These are phyloP conservation scores for Tenthredo distinguenda DNA, from an alignment of 2,888 invertebrate species.

Conservation along the genomic window DNA sequence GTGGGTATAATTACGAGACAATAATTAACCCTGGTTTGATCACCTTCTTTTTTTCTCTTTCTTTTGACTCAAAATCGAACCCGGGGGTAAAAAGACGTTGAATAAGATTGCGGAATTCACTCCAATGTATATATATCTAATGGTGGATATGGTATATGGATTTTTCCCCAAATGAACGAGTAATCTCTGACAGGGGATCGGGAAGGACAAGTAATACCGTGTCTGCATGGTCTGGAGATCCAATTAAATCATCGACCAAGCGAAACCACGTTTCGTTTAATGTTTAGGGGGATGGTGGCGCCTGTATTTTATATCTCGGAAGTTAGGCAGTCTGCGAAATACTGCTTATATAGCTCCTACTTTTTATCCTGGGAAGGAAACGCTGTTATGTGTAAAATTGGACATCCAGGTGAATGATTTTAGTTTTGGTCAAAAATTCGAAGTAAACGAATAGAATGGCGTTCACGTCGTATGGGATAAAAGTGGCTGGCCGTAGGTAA, in stretches of 20 bases:
- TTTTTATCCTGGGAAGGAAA: too few species aligned
- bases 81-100: too few species aligned
- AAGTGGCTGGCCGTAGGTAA: background rate
- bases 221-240: background rate
- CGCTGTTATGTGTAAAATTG: too few species aligned
- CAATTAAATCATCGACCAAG: conserved; percentile 11
- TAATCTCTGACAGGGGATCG: background rate
- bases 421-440: too few species aligned
- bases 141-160: background rate
- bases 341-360: background rate
- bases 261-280: background rate
- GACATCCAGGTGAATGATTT: too few species aligned
- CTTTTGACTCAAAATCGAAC: background rate
- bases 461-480: background rate
- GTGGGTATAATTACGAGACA: background rate
- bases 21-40: background rate
- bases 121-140: too few species aligned
- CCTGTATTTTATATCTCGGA: conserved; percentile 4
- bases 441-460: too few species aligned
- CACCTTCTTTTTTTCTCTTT: too few species aligned
- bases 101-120: too few species aligned
- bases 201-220: background rate
- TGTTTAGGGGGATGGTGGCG: background rate
- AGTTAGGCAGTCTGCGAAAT: background rate
- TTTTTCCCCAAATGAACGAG: background rate